phyloP scores from a whole-genome alignment of 2,113 vertebrate genomes.

The Microtus richardsoni region DNA sequence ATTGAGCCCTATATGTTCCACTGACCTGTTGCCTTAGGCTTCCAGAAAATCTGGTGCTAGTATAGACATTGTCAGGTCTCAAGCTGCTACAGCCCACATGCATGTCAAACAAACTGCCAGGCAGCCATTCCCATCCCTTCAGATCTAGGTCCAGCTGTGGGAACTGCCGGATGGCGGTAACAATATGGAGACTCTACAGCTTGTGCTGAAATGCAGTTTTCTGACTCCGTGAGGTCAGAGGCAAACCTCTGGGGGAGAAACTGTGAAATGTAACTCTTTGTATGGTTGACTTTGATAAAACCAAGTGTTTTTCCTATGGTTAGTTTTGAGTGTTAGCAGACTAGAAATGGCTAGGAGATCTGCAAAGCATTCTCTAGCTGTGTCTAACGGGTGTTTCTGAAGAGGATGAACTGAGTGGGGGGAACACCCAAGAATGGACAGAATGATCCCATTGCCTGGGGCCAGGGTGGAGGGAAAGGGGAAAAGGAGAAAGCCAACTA shows the following conservation, averaged over 20 bases:
- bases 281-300: conserved; percentile 8
- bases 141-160: neutral
- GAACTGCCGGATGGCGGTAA: neutral
- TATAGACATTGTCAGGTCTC: neutral
- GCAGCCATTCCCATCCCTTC: neutral
- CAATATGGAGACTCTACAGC: neutral
- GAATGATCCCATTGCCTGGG: neutral
- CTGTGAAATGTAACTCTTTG: neutral
- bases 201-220: neutral
- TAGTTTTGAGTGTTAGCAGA: neutral
- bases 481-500: neutral
- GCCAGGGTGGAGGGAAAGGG: too few relatives aligned
- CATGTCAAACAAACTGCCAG: neutral
- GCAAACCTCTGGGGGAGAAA: conserved; percentile 35
- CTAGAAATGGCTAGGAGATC: neutral
- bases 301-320: neutral
- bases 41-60: neutral
- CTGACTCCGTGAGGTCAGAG: neutral
- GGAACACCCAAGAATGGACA: neutral
- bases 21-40: neutral
- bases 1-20: too few relatives aligned
- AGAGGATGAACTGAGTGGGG: neutral
- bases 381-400: too few relatives aligned
- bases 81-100: too few relatives aligned
- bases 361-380: neutral